phyloP scores from a whole-genome alignment of 2,888 invertebrate species.

The Elmis aenea region DNA sequence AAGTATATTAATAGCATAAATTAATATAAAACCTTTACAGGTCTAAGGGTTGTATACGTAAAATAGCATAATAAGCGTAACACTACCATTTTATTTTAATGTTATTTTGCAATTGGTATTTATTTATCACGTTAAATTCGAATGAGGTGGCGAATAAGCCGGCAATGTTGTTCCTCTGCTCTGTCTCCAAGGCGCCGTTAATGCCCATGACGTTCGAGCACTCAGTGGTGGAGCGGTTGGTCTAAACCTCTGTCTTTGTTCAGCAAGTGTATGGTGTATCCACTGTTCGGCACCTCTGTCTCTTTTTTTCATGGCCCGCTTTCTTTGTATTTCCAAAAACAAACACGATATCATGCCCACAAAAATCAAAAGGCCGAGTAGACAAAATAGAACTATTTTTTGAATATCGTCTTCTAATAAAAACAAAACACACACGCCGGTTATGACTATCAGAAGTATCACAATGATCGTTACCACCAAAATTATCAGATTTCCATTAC shows the following conservation, averaged over 20 bases:
- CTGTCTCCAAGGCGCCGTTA: conserved; percentile 25
- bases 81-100: too few relatives aligned
- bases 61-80: too few relatives aligned
- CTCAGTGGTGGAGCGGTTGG: conserved; percentile 26
- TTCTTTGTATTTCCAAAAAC: conserved; percentile 29
- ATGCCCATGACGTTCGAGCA: conserved; percentile 26
- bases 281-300: conserved; percentile 28
- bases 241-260: conserved; percentile 17
- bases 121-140: too few relatives aligned
- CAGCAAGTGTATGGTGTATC: conserved; percentile 20
- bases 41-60: too few relatives aligned
- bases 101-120: too few relatives aligned
- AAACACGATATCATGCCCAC: conserved; percentile 28
- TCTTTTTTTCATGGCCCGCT: conserved; percentile 25
- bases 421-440: conserved; percentile 26
- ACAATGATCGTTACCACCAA: conserved; percentile 28
- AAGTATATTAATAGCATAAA: too few relatives aligned
- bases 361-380: conserved; percentile 27
- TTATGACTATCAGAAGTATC: conserved; percentile 27
- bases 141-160: conserved; percentile 14
- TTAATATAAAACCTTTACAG: too few relatives aligned
- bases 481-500: conserved; percentile 29
- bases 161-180: conserved; percentile 20
- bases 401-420: conserved; percentile 25
- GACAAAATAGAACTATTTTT: conserved; percentile 27